phyloP scores from a whole-genome alignment of 2,888 invertebrate species.

The Lithophane socia region DNA sequence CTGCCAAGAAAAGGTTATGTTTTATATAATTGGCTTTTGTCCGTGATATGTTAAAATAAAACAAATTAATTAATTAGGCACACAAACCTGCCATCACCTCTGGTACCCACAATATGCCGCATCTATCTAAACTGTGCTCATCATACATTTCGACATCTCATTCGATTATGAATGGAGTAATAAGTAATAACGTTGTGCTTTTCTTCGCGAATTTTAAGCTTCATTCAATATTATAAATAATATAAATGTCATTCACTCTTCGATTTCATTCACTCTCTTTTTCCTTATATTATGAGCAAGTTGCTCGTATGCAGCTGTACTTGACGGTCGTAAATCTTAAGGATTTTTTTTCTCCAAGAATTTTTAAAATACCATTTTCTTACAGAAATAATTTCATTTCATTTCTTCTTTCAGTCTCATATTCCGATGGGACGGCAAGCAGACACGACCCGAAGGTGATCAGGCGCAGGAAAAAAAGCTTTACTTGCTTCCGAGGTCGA shows the following conservation, averaged over 20 bases:
- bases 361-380: too few species aligned
- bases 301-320: background rate
- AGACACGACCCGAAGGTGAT: too few species aligned
- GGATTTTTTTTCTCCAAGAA: background rate
- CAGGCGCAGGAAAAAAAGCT: too few species aligned
- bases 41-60: background rate
- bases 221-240: constrained; percentile 29
- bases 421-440: too few species aligned
- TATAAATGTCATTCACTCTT: constrained; percentile 38
- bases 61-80: background rate
- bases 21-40: too few species aligned
- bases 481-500: too few species aligned
- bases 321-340: background rate
- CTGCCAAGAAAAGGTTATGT: too few species aligned
- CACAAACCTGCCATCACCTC: background rate
- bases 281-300: background rate
- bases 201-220: constrained; percentile 36
- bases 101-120: constrained; percentile 16
- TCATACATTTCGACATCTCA: constrained; percentile 8
- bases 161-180: constrained; percentile 40
- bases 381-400: too few species aligned
- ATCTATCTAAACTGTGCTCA: constrained; percentile 18
- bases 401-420: too few species aligned
- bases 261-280: constrained; percentile 28
- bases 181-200: constrained; percentile 41